Evolutionary conservation across 2,888 invertebrate genomes (phyloP).

Genomic region (Encarsia formosa): DNA sequence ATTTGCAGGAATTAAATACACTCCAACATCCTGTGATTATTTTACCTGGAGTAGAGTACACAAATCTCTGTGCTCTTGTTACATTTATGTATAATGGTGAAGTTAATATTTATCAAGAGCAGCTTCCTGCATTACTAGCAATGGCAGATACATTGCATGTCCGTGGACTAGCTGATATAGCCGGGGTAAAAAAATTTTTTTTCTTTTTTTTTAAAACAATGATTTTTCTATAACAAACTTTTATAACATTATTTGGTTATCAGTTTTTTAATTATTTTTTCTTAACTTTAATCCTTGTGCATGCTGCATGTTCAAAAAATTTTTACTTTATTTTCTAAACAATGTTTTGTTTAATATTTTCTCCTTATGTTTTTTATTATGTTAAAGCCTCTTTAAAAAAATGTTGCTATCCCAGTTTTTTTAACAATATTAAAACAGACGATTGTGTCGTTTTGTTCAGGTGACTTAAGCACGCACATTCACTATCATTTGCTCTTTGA

Average conservation of each 20-base stretch:
- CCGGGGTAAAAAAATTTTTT: constrained; percentile 58
- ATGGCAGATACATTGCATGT: constrained; percentile 78
- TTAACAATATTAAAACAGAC: constrained; percentile 27
- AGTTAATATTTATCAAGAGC: constrained; percentile 76
- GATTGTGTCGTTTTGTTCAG: constrained; percentile 51
- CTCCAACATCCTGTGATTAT: constrained; percentile 70
- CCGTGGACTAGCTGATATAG: constrained; percentile 76
- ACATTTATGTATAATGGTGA: constrained; percentile 87
- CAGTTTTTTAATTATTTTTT: constrained; percentile 4
- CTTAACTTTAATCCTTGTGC: constrained; percentile 8
- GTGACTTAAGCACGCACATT: constrained; percentile 49
- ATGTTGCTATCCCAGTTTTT: constrained; percentile 23
- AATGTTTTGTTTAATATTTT: constrained; percentile 15
- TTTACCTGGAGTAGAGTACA: constrained; percentile 65
- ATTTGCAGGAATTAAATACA: constrained; percentile 63
- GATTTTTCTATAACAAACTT: background rate
- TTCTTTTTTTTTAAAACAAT: background rate
- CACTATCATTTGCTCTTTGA: constrained; percentile 29
- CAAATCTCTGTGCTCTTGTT: constrained; percentile 71
- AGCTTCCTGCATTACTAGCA: constrained; percentile 71
- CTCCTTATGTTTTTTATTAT: constrained; percentile 7
- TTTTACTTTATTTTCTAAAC: constrained; percentile 14
- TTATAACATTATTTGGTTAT: background rate
- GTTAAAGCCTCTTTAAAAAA: constrained; percentile 9
- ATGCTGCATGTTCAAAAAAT: constrained; percentile 22